Conservation (phyloP, 2,797 vertebrate species). For the Hapalemur alaotrensis region DNA sequence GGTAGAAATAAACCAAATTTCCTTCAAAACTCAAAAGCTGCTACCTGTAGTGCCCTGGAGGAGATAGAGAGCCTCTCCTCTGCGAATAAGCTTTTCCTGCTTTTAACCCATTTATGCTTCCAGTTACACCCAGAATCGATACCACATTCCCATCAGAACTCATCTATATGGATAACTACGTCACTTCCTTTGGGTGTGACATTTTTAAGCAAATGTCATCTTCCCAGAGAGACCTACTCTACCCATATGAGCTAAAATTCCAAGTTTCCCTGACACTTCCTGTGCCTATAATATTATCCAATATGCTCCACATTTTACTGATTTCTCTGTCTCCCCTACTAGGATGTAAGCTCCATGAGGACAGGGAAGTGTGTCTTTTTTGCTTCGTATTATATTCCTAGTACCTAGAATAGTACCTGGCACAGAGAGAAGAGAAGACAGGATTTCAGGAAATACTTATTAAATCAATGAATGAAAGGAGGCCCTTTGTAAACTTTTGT, state of each 20-base stretch:
- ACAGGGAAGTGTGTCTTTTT: not conserved
- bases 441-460: not conserved
- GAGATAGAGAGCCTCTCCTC: not conserved
- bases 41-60: not conserved
- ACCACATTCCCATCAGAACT: not conserved
- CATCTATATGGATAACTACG: not conserved
- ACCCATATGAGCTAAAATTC: not conserved
- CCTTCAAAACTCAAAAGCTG: not conserved
- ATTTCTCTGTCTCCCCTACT: not conserved
- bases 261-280: not conserved
- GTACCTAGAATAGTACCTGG: not conserved
- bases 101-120: not conserved
- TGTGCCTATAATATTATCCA: not conserved
- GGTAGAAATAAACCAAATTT: constrained; percentile 37
- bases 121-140: not conserved
- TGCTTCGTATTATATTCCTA: not conserved
- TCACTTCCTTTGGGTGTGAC: not conserved
- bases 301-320: not conserved
- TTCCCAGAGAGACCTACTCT: not conserved
- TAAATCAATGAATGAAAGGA: not conserved
- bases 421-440: not conserved
- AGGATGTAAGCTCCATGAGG: not conserved
- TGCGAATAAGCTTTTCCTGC: not conserved
- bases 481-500: not conserved
- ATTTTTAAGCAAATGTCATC: not conserved